Conservation (phyloP, 2,797 vertebrate genomes). For the Macroramphosus scolopax region DNA sequence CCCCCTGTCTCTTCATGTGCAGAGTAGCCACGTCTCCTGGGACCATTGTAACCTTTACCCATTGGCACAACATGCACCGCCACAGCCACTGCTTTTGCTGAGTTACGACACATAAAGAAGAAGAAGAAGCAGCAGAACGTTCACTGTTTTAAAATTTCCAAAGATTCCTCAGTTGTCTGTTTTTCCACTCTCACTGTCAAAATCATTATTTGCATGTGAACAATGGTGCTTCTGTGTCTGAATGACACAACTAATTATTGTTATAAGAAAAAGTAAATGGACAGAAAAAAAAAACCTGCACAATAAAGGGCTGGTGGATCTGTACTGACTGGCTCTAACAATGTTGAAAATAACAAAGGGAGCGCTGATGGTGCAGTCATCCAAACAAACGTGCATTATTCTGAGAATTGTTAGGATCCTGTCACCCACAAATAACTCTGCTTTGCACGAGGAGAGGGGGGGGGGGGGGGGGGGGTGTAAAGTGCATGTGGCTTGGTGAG, state of each 20-base stretch:
- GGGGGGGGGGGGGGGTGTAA: conserved; percentile 21
- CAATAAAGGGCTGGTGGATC: conserved; percentile 66
- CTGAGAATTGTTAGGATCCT: conserved; percentile 71
- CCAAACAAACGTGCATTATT: conserved; percentile 75
- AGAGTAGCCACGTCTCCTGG: conserved; percentile 39
- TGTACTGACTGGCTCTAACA: conserved; percentile 66
- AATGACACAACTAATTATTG: conserved; percentile 73
- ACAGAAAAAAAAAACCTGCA: conserved; percentile 56
- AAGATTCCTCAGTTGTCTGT: conserved; percentile 45
- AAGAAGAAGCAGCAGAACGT: conserved; percentile 23
- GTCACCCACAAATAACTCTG: conserved; percentile 72
- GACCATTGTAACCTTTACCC: conserved; percentile 42
- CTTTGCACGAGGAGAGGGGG: conserved; percentile 38
- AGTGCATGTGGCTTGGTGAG: conserved; percentile 34
- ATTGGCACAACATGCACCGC: conserved; percentile 25
- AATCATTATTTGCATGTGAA: conserved; percentile 59
- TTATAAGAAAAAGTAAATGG: conserved; percentile 66
- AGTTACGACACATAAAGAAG: conserved; percentile 23
- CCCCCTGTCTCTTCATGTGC: conserved; percentile 51
- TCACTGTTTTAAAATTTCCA: conserved; percentile 33
- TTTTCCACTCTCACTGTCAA: conserved; percentile 51
- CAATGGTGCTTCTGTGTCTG: conserved; percentile 62
- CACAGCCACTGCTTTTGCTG: conserved; percentile 22
- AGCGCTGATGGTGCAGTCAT: conserved; percentile 70
- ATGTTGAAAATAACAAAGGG: conserved; percentile 70